Conservation (phyloP, 2,113 vertebrate species). For the Pterocles orientalis region DNA sequence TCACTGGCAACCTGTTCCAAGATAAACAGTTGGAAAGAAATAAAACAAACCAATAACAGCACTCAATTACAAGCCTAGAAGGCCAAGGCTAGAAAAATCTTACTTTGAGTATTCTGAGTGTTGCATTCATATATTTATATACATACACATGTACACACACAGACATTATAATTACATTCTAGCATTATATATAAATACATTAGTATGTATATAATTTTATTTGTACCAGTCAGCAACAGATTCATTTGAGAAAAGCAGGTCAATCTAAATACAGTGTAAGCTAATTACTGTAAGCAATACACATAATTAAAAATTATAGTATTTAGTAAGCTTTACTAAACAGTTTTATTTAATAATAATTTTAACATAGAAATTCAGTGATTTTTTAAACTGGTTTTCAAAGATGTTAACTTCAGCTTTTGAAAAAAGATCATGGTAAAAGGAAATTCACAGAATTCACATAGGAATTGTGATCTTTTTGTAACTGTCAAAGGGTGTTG, state of each 20-base stretch:
- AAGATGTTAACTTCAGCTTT: not conserved
- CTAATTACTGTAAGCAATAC: not conserved
- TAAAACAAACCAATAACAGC: not conserved
- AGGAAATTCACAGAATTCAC: not conserved
- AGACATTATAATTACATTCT: not conserved
- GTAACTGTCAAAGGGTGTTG: not conserved
- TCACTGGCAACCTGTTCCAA: not conserved
- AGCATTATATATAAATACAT: not conserved
- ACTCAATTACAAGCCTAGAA: not conserved
- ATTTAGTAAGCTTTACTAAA: not conserved
- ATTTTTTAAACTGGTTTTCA: not conserved
- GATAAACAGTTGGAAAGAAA: not conserved
- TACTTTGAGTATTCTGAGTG: not conserved
- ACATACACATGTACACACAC: not conserved
- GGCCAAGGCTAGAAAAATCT: not conserved
- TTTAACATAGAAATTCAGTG: not conserved
- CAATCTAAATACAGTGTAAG: not conserved
- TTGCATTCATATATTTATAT: not conserved
- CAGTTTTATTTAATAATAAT: not conserved
- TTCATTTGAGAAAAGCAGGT: not conserved
- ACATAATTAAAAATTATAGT: not conserved
- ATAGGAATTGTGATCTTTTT: not conserved
- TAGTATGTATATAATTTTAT: not conserved
- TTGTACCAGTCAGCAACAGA: not conserved
- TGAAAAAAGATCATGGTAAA: not conserved